Evolutionary conservation across 2,797 vertebrate genomes (phyloP).

Genomic region (Leucoraja ocellata): DNA sequence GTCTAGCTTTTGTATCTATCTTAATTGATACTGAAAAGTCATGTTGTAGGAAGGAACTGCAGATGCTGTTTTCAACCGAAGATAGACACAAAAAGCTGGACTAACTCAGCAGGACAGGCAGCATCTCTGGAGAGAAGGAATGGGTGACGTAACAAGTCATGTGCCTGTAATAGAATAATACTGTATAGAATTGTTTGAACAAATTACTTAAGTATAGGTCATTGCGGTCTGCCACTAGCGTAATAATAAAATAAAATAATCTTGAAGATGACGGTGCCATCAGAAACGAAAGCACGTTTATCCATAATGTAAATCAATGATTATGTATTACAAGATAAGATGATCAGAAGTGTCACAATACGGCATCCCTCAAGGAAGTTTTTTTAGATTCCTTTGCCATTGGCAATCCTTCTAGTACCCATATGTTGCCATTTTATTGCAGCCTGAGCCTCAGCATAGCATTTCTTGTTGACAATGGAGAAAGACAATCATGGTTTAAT

Average conservation of each 20-base stretch:
- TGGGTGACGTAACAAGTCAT: neutral
- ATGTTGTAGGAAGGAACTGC: neutral
- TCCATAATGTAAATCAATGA: neutral
- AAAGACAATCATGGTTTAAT: neutral
- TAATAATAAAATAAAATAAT: neutral
- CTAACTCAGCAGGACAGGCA: too few species aligned
- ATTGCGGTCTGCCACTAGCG: neutral
- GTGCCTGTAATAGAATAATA: neutral
- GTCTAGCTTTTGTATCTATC: neutral
- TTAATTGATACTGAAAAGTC: neutral
- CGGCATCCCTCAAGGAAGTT: neutral
- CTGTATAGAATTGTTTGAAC: neutral
- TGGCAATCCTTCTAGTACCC: neutral
- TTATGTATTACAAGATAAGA: neutral
- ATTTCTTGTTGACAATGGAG: neutral
- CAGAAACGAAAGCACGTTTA: neutral
- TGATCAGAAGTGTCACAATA: neutral
- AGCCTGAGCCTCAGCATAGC: neutral
- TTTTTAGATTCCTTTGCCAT: neutral
- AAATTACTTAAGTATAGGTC: neutral
- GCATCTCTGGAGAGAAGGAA: too few species aligned
- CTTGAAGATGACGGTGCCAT: neutral
- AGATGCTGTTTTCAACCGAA: too few species aligned
- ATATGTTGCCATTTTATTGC: neutral
- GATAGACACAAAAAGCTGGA: too few species aligned